Evolutionary conservation across 2,113 vertebrate species (phyloP).

Genomic region (Rhineura floridana): DNA sequence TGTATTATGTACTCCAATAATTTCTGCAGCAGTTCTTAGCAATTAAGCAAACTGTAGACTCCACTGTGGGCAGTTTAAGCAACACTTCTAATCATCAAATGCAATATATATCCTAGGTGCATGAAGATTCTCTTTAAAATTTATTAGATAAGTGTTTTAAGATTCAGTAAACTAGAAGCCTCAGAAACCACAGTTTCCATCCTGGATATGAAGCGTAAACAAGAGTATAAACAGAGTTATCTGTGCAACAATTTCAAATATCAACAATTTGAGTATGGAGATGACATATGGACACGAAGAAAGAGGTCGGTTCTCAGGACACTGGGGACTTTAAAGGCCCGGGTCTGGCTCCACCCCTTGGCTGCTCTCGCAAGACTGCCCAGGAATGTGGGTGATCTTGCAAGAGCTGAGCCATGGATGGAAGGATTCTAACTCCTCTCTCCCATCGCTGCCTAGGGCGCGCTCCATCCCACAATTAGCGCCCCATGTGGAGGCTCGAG

Average conservation of each 20-base stretch:
- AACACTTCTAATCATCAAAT: not conserved
- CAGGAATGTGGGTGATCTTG: no score
- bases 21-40: not conserved
- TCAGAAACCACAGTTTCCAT: not conserved
- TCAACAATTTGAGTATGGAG: not conserved
- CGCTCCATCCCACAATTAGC: no score
- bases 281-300: no score
- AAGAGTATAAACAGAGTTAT: not conserved
- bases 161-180: not conserved
- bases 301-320: no score
- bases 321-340: no score
- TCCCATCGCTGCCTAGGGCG: no score
- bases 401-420: no score
- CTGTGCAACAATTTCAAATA: not conserved
- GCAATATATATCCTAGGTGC: not conserved
- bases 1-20: not conserved
- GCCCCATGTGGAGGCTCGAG: no score
- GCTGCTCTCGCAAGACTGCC: no score
- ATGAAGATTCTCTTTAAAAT: not conserved
- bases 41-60: not conserved
- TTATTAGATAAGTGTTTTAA: not conserved
- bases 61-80: not conserved
- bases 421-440: no score
- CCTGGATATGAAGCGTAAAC: not conserved
- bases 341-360: no score